phyloP scores from a whole-genome alignment of 2,888 invertebrate species.

The Cephus pulcher region DNA sequence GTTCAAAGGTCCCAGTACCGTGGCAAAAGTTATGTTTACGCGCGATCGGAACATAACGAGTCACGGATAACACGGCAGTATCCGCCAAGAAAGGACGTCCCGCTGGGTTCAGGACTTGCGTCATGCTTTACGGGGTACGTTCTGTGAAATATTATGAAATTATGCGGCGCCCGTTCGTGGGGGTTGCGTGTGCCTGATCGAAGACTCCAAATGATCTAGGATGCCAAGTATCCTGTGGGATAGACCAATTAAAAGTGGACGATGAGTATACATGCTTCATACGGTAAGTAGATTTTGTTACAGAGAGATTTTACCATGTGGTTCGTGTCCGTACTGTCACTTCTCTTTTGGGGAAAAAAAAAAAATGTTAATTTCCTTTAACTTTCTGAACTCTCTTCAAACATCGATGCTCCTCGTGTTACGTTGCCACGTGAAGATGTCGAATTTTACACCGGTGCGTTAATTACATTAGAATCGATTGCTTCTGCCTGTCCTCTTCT shows the following conservation, averaged over 20 bases:
- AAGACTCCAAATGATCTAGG: too few relatives aligned
- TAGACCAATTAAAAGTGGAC: too few relatives aligned
- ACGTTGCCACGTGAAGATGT: constrained; percentile 33
- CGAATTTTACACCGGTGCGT: constrained; percentile 50
- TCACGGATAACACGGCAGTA: constrained; percentile 2
- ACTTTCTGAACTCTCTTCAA: constrained; percentile 5
- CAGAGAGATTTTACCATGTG: too few relatives aligned
- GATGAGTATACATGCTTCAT: too few relatives aligned
- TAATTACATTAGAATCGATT: constrained; percentile 49
- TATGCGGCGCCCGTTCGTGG: background rate
- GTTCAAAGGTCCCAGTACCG: constrained; percentile 12
- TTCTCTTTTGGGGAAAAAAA: background rate
- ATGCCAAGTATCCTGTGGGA: too few relatives aligned
- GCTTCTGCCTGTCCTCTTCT: constrained; percentile 30
- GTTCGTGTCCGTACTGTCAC: background rate
- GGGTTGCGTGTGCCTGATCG: background rate
- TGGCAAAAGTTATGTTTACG: constrained; percentile 7
- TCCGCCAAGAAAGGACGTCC: constrained; percentile 8
- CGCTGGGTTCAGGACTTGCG: background rate
- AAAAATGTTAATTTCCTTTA: constrained; percentile 7
- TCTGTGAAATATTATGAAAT: background rate
- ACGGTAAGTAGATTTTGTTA: too few relatives aligned
- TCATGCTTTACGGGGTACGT: constrained; percentile 4
- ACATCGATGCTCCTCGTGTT: constrained; percentile 18
- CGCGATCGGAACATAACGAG: constrained; percentile 9